A percentile compares a stretch with the other conserved stretches of the same genome.
Evolutionary conservation across 2,113 vertebrate genomes (phyloP).

Genomic region (Caranx ignobilis): DNA sequence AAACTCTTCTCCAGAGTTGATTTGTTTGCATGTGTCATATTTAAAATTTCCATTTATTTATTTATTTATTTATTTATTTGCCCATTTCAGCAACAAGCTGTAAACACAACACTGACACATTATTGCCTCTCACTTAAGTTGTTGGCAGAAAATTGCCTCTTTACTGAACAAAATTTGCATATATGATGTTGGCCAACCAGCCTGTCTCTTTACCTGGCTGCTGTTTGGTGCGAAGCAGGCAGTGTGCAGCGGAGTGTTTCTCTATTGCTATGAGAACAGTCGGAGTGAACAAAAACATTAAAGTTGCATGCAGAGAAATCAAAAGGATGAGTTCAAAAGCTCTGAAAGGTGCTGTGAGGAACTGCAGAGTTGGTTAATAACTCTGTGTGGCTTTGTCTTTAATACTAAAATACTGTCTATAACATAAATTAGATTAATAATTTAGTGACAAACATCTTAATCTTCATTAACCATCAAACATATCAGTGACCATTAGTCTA

Average conservation of each 20-base stretch:
- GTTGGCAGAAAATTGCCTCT: background rate
- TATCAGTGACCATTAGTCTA: background rate
- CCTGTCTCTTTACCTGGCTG: too few relatives aligned
- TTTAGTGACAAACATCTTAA: background rate
- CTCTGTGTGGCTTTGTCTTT: background rate
- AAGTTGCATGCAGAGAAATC: background rate
- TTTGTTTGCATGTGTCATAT: background rate
- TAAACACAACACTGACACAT: background rate
- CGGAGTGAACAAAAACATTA: background rate
- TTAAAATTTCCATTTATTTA: too few relatives aligned
- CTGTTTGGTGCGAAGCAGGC: background rate
- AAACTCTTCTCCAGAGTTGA: background rate
- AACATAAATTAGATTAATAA: background rate
- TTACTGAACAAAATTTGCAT: background rate
- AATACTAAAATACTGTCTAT: background rate
- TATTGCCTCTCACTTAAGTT: background rate
- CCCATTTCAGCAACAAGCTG: background rate
- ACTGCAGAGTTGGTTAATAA: background rate
- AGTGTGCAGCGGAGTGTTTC: background rate
- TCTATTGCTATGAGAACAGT: background rate
- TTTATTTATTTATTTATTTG: background rate
- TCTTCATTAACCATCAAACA: background rate
- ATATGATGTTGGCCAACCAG: background rate
- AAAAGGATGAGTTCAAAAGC: background rate
- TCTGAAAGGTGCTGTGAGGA: background rate